phyloP scores from a whole-genome alignment of 2,113 vertebrate species.

The Pogonocichla stellata region DNA sequence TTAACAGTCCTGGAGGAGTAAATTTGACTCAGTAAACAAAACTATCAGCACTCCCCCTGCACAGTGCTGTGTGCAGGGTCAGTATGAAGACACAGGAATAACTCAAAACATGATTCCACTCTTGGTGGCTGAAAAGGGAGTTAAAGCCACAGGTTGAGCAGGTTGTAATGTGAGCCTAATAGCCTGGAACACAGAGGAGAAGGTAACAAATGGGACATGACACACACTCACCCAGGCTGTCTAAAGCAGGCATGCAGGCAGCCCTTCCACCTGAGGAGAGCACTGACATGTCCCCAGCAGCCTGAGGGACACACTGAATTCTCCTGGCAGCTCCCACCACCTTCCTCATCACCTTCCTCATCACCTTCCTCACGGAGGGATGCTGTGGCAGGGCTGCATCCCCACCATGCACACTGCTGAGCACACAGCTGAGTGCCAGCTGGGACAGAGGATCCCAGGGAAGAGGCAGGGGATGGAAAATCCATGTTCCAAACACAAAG shows the following conservation, averaged over 20 bases:
- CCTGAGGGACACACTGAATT: neutral
- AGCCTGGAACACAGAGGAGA: neutral
- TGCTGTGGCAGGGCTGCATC: neutral
- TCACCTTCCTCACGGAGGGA: neutral
- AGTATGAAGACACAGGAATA: neutral
- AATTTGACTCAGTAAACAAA: neutral
- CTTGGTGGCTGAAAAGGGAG: neutral
- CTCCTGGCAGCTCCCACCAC: neutral
- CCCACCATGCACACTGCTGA: rapidly evolving
- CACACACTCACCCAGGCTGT: neutral
- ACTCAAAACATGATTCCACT: neutral
- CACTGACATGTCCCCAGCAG: neutral
- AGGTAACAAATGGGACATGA: neutral
- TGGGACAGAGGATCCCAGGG: neutral
- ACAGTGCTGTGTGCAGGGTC: neutral
- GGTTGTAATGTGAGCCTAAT: neutral
- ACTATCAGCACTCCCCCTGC: neutral
- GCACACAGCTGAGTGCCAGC: neutral
- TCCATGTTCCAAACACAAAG: neutral
- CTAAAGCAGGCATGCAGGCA: neutral
- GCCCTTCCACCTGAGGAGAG: neutral
- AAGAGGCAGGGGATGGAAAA: neutral
- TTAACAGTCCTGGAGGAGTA: neutral
- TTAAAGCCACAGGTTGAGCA: neutral
- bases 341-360: neutral